Evolutionary conservation across 64 coral and sea anemone genomes (phyloP).

Genomic region (Exaiptasia diaphana): DNA sequence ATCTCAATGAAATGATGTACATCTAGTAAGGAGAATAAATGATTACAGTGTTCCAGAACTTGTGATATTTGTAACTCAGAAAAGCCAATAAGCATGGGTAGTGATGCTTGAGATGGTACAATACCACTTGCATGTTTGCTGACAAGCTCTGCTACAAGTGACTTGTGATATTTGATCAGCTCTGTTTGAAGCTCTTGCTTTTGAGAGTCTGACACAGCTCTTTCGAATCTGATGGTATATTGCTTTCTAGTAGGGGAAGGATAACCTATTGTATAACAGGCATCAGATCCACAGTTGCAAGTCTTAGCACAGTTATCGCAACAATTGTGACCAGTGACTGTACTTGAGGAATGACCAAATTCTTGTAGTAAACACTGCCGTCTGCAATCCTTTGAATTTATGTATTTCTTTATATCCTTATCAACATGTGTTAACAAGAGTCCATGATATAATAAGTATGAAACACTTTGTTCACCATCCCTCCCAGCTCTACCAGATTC

Average conservation of each 20-base stretch:
- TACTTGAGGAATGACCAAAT: not conserved
- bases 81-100: constrained; percentile 47
- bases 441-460: constrained; percentile 14
- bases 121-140: not conserved
- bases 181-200: not conserved
- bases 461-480: constrained; percentile 14
- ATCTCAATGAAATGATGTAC: constrained; percentile 46
- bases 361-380: not conserved
- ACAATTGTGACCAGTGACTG: not conserved
- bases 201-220: not conserved
- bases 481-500: constrained; percentile 45
- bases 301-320: constrained; percentile 48
- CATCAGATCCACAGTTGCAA: constrained; percentile 5
- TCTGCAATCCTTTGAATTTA: not conserved
- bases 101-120: not conserved
- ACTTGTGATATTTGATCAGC: constrained; percentile 45
- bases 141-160: constrained; percentile 24
- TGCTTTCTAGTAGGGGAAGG: not conserved
- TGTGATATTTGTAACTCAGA: constrained; percentile 57
- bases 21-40: constrained; percentile 44
- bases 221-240: not conserved
- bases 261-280: constrained; percentile 4
- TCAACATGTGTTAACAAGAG: constrained; percentile 17
- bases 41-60: constrained; percentile 1
- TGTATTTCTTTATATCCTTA: constrained; percentile 29